Evolutionary conservation across 2,113 vertebrate genomes (phyloP), one percentile per base, ranked within the genome.

Genomic region (Setophaga coronata): DNA sequence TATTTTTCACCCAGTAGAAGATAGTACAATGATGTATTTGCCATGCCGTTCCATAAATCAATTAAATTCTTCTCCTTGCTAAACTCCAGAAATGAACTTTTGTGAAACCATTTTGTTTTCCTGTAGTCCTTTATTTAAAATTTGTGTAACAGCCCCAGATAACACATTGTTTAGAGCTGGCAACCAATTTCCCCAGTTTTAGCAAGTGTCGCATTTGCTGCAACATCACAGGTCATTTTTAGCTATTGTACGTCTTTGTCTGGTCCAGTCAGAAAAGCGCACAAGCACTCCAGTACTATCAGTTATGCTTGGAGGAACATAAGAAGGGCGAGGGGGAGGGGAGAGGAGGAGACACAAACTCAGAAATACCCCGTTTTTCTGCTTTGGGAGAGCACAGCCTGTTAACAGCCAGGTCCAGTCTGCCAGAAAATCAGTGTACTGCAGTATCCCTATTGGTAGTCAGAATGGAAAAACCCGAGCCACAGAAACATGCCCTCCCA

Each of bases 241-340:
- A 65, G 62, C 50, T 56, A 29, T 51, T 42, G 92, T 90, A 82
- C 38, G 90, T 93, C 95, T 94, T 89, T 95, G 94, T 95, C 95
- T 95, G 87, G 96, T 97, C 97, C 96, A 93, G 92, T 95, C 65
- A 76, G 91, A 78, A 93, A 95, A 93, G 87, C 45, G 18, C 65
- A 29, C 81, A 70, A 66, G 79, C 66, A 76, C 93, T 50, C 90
- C 79, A 85, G 69, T 54, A 83, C 50, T 56, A 83, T 97, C 95
- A 94, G 95, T 93, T 85, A 85, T 90, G 95, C 95, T 50, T 88
- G 94, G 95, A 92, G 40, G 92, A 97, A 93, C 95, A 86, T 72
- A 84, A 82, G 74, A 95, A 94, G 96, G 47, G 62, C 0, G 7
- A 95, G 95, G 96, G 95, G 91, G 89, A 92, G 93, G 86, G 94